phyloP scores from a whole-genome alignment of 2,113 vertebrate species.

The Gnathonemus echidnorhynchus region DNA sequence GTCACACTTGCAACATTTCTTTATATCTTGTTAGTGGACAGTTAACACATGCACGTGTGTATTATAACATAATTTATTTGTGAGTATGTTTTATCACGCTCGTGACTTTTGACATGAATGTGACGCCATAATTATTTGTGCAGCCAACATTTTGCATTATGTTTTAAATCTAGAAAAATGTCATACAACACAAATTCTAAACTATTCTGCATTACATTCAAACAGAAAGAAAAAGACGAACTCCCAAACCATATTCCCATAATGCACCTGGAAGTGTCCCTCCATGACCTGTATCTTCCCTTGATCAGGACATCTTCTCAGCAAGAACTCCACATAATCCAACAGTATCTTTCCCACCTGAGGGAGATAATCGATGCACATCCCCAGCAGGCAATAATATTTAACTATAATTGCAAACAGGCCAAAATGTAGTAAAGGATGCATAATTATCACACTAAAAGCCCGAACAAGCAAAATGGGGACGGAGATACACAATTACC shows the following conservation, averaged over 20 bases:
- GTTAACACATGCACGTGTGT: not conserved
- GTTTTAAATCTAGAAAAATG: not conserved
- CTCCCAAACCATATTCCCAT: not conserved
- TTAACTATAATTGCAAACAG: not conserved
- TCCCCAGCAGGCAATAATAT: not conserved
- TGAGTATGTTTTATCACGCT: not conserved
- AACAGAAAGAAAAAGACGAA: not conserved
- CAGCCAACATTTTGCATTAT: not conserved
- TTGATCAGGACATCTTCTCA: slow-evolving; percentile 24
- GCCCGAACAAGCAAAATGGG: not conserved
- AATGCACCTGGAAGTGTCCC: slow-evolving; percentile 21
- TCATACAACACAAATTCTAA: not conserved
- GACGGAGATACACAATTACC: not conserved
- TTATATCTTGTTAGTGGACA: not conserved
- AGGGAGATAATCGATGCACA: not conserved
- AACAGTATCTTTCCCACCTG: slow-evolving; percentile 19
- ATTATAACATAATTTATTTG: not conserved
- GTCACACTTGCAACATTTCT: not conserved
- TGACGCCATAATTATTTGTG: not conserved
- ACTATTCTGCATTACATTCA: not conserved
- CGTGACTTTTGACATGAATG: not conserved
- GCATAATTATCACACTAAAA: not conserved
- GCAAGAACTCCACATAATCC: slow-evolving; percentile 10
- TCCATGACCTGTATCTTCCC: slow-evolving; percentile 26
- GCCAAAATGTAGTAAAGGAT: not conserved